phyloP scores from a whole-genome alignment of 2,888 invertebrate species.

The Gibbula magus region DNA sequence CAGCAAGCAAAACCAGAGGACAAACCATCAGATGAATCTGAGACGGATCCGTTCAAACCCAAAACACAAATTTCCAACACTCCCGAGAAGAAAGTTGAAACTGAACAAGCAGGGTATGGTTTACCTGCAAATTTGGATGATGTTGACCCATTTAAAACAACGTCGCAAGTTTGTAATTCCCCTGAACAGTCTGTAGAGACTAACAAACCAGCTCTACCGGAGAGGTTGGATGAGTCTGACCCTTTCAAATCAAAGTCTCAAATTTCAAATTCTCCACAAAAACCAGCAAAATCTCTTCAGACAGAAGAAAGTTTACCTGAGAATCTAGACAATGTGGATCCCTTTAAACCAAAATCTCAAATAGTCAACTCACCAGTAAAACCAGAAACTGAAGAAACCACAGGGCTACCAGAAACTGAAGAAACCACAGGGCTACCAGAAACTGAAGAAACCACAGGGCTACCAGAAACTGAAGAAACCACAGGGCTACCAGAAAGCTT shows the following conservation, averaged over 20 bases:
- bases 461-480: background rate
- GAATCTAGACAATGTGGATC: background rate
- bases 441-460: no score
- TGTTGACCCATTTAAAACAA: conserved; percentile 13
- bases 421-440: conserved; percentile 4
- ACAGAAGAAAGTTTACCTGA: background rate
- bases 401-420: conserved; percentile 2
- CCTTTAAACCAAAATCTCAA: background rate
- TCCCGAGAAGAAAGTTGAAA: background rate
- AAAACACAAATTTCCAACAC: background rate
- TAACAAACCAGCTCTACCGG: background rate
- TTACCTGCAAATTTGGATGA: conserved; percentile 37
- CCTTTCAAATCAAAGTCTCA: background rate
- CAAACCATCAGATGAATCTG: no score
- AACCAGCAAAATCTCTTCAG: background rate
- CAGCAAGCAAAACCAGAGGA: no score
- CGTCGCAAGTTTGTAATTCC: background rate
- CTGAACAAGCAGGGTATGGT: background rate
- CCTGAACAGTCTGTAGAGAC: background rate
- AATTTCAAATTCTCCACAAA: background rate
- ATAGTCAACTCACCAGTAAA: conserved; percentile 1
- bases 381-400: background rate
- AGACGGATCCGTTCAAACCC: conserved; percentile 3
- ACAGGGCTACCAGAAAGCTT: conserved; percentile 14
- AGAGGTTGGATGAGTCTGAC: background rate